Percentiles rank a stretch among this genome's conserved stretches.
Evolutionary conservation across 2,888 invertebrate species (phyloP).

Genomic region (Dastarcus helophoroides): DNA sequence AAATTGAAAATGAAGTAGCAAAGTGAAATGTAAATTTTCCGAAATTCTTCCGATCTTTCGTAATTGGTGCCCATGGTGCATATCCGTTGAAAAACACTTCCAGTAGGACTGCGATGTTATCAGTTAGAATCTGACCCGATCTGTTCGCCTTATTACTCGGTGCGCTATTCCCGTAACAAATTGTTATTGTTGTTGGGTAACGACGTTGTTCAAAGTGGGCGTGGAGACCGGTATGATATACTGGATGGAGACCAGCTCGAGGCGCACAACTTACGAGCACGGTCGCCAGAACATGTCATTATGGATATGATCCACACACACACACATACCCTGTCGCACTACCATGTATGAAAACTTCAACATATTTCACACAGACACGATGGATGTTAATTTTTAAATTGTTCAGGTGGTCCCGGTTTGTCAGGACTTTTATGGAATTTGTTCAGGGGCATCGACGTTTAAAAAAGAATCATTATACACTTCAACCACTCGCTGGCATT

Average conservation of each 20-base stretch:
- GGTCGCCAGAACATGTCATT: slow-evolving; percentile 31
- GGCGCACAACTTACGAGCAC: slow-evolving; percentile 27
- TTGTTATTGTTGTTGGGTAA: slow-evolving; percentile 39
- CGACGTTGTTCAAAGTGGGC: slow-evolving; percentile 37
- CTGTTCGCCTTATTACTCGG: slow-evolving; percentile 33
- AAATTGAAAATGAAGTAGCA: too few relatives aligned
- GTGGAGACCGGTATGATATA: slow-evolving; percentile 33
- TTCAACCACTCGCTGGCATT: too few relatives aligned
- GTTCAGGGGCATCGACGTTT: too few relatives aligned
- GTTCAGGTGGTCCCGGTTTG: too few relatives aligned
- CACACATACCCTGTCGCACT: too few relatives aligned
- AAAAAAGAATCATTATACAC: too few relatives aligned
- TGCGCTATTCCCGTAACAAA: slow-evolving; percentile 36
- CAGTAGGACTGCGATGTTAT: slow-evolving; percentile 20
- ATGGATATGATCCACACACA: slow-evolving; percentile 29
- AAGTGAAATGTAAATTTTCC: too few relatives aligned
- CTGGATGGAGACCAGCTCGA: slow-evolving; percentile 28
- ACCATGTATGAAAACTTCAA: too few relatives aligned
- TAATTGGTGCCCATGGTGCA: neutral
- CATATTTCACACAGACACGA: too few relatives aligned
- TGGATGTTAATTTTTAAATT: too few relatives aligned
- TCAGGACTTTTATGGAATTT: too few relatives aligned
- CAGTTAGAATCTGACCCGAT: slow-evolving; percentile 27
- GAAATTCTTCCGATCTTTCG: slow-evolving; percentile 6
- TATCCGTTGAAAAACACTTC: slow-evolving; percentile 9